phyloP scores from a whole-genome alignment of 1,140 invertebrate genomes.

The Ridgeia piscesae region DNA sequence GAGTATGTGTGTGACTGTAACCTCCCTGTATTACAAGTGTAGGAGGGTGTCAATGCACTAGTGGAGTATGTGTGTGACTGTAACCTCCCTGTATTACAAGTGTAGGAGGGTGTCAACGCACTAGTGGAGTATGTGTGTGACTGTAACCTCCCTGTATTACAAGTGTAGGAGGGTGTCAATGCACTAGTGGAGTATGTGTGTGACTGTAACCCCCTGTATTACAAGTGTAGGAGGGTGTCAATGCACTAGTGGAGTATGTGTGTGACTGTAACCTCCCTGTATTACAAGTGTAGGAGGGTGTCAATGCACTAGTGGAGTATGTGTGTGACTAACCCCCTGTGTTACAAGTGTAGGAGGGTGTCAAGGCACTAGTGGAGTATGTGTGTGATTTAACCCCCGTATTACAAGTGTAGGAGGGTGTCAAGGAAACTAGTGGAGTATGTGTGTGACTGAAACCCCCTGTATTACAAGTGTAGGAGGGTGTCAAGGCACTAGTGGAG shows the following conservation, averaged over 20 bases:
- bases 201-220: background rate
- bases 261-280: too few relatives aligned
- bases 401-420: too few relatives aligned
- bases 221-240: slow-evolving; percentile 32
- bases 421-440: too few relatives aligned
- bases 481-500: slow-evolving; percentile 28
- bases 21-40: too few relatives aligned
- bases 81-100: slow-evolving; percentile 15
- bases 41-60: too few relatives aligned
- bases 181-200: too few relatives aligned
- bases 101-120: slow-evolving; percentile 30
- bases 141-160: too few relatives aligned
- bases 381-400: slow-evolving; percentile 28
- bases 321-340: background rate
- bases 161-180: too few relatives aligned
- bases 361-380: slow-evolving; percentile 26
- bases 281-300: too few relatives aligned
- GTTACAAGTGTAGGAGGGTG: slow-evolving; percentile 33
- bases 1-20: slow-evolving; percentile 28
- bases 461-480: slow-evolving; percentile 30
- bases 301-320: too few relatives aligned
- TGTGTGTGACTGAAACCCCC: too few relatives aligned
- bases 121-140: slow-evolving; percentile 28
- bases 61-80: too few relatives aligned
- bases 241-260: slow-evolving; percentile 25